Evolutionary conservation across 2,888 invertebrate genomes (phyloP), one percentile per base, ranked within the genome.

Genomic region (Hecatera dysodea): DNA sequence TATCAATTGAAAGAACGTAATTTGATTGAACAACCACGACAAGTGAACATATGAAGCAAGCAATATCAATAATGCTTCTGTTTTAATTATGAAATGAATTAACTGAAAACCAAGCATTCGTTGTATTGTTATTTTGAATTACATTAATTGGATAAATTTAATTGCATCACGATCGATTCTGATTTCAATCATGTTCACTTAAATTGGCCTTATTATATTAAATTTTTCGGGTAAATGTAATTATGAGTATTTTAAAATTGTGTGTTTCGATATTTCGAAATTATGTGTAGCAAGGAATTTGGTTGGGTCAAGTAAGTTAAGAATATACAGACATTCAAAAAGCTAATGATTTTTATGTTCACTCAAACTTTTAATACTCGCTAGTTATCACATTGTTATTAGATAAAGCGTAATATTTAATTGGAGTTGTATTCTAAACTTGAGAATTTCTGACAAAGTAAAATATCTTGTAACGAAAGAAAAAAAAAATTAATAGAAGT

Each of bases 11-110:
- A 73, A 44, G 70, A 70, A n/a, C 55, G 48, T 77, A 17, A 60
- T 60, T 77, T 44, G 19, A 55, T 69, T 44, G 19, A 55, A 12
- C 42, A 48, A 48, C 27, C 46, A 53, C 60, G 22, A 27, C 27
- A 77, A 29, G 27, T 15, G 24, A 62, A 52, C 46, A 44, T 39
- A 50, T 46, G 78, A 62, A n/a, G 42, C 46, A 42, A 27, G 33
- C 53, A 48, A 33, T 42, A 59, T 59, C 60, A 57, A 57, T 50
- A 77, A 29, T 24, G 15, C 29, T 46, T 56, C 6, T 42, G 46
- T 24, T 61, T 65, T 72, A 65, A 72, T 61, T 72, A 57, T 62
- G 44, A 65, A 78, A 57, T 53, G 62, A 78, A 75, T 78, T 64
- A 64, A 65, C 46, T 62, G 75, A 53, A 78, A 78, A 78, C 50